Base-by-base conservation (phyloP, 2,888 invertebrate species). In the Patella caerulea region DNA sequence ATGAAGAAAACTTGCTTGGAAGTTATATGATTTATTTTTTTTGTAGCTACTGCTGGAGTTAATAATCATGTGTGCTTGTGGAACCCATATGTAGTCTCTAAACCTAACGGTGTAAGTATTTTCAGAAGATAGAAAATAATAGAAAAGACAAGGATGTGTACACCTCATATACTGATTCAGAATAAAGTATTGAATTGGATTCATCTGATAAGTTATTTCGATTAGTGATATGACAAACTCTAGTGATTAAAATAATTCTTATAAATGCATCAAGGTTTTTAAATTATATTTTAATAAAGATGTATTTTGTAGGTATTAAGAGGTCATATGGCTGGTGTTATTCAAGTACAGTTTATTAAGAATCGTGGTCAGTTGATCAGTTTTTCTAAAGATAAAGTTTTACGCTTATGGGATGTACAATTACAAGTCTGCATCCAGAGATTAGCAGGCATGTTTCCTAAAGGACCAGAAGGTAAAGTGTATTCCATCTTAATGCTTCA, bases 371-470 rank as follows among this genome's bases (percentile, higher is more conserved):
- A 91, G 84, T 86, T 92, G 24, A 88, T 92, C 79, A 91, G 91
- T 71, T 91, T 92, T 84, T 92, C 91, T 52, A 92, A 92, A 81
- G 92, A 92, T 83, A 92, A 91, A 80, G 91, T 91, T 1, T 83
- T 92, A 73, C 85, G 92, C 19, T 91, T 92, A 77, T 92, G 92
- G 92, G 91, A 92, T 77, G 91, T 92, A 3, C 91, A 91, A 84
- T 85, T 92, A 19, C 92, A 92, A 84, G 91, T 92, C 24, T 92
- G 92, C 80, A 89, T 92, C 65, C 92, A 92, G 86, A 81, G 92
- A 71, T 82, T 92, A 75, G 90, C 91, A 17, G 91, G 91, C 29
- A 91, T 91, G 87, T 92, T 92, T 83, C 90, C 90, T 55, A 91
- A 91, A 78, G 91, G 90, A 52, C 89, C 89, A 34, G 92, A 92